Evolutionary conservation across 2,888 invertebrate genomes (phyloP).

Genomic region (Eupeodes latifasciatus): DNA sequence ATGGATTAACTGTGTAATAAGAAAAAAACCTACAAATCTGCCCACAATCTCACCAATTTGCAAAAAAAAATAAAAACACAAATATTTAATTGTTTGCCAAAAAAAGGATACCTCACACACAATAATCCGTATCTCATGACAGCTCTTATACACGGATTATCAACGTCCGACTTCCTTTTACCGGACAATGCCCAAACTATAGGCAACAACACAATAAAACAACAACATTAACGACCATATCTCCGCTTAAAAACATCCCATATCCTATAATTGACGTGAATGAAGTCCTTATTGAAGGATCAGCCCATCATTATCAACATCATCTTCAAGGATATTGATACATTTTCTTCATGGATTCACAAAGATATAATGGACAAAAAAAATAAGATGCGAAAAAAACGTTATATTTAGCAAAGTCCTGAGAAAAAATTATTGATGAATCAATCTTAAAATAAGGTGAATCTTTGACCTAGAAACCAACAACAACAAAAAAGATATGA

Average conservation of each 20-base stretch:
- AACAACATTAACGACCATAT: slow-evolving; percentile 61
- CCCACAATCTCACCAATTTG: slow-evolving; percentile 71
- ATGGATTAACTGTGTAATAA: too few species aligned
- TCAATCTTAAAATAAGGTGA: slow-evolving; percentile 9
- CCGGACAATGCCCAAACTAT: slow-evolving; percentile 42
- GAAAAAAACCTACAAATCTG: slow-evolving; percentile 66
- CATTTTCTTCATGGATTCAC: slow-evolving; percentile 24
- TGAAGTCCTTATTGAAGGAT: slow-evolving; percentile 59
- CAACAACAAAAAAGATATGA: slow-evolving; percentile 35
- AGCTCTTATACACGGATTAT: slow-evolving; percentile 67
- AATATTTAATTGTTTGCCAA: neutral
- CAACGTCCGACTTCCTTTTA: slow-evolving; percentile 70
- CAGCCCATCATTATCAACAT: slow-evolving; percentile 37
- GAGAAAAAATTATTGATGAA: slow-evolving; percentile 60
- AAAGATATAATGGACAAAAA: neutral
- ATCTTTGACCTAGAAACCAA: slow-evolving; percentile 33
- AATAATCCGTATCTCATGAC: slow-evolving; percentile 72
- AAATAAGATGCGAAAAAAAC: slow-evolving; percentile 47
- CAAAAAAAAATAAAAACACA: slow-evolving; percentile 42
- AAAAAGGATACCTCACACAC: slow-evolving; percentile 63
- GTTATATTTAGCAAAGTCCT: slow-evolving; percentile 59
- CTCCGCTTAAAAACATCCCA: slow-evolving; percentile 63
- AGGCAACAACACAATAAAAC: slow-evolving; percentile 3
- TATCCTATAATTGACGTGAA: slow-evolving; percentile 65
- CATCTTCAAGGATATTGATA: slow-evolving; percentile 55